Conservation (phyloP, 2,797 vertebrate species). For the Podarcis siculus region DNA sequence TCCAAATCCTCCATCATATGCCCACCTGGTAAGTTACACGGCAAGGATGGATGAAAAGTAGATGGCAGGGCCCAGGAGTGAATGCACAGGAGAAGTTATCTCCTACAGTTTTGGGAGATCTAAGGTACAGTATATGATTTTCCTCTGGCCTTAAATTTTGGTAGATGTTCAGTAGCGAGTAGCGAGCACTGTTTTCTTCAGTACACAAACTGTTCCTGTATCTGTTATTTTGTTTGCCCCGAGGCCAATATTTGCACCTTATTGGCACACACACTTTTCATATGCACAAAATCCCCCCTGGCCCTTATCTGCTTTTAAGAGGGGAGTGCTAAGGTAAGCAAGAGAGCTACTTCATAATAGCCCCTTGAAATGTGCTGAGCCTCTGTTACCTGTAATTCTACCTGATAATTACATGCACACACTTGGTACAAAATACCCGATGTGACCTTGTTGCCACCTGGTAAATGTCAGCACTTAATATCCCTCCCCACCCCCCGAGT, state of each 20-base stretch:
- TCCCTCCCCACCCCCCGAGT: conserved; percentile 52
- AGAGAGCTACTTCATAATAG: conserved; percentile 57
- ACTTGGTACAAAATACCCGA: conserved; percentile 70
- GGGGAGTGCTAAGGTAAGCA: conserved; percentile 32
- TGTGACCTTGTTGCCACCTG: conserved; percentile 73
- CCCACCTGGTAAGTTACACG: too few species aligned
- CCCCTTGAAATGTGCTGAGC: conserved; percentile 64
- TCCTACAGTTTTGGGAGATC: neutral
- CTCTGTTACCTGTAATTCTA: conserved; percentile 71
- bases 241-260: neutral
- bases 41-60: neutral
- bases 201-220: conserved; percentile 16
- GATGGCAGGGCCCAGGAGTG: neutral
- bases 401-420: conserved; percentile 77
- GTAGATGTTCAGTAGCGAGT: neutral
- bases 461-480: conserved; percentile 76
- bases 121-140: neutral
- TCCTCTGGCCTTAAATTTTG: neutral
- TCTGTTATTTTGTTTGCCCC: conserved; percentile 23
- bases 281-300: conserved; percentile 34
- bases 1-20: neutral
- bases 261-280: neutral
- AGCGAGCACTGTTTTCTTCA: conserved; percentile 23
- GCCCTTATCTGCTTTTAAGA: conserved; percentile 35
- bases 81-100: neutral